These are phyloP conservation scores for Corynorhinus townsendii DNA, from an alignment of 2,113 vertebrate genomes.

Conservation along the genomic window DNA sequence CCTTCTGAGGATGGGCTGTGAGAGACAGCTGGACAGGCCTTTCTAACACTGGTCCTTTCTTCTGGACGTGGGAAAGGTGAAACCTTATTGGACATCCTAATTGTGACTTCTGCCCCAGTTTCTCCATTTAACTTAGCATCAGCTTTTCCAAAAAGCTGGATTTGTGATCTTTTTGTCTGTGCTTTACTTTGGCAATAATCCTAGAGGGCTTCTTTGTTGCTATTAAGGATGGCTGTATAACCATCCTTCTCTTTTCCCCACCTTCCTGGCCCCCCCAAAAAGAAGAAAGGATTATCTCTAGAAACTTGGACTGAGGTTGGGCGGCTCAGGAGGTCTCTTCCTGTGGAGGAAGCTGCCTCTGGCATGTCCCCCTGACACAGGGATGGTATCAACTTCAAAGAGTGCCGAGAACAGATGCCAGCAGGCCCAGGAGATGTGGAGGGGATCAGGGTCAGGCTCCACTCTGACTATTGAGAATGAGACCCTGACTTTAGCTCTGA, in stretches of 20 bases:
- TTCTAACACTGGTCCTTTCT: too few species aligned
- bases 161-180: conserved; percentile 41
- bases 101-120: not conserved
- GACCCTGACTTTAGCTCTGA: not conserved
- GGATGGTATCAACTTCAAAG: conserved; percentile 77
- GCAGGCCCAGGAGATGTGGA: not conserved
- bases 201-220: conserved; percentile 69
- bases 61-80: too few species aligned
- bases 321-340: conserved; percentile 79
- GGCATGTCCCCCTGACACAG: conserved; percentile 67
- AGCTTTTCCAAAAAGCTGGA: not conserved
- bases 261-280: conserved; percentile 29
- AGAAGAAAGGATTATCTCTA: conserved; percentile 68
- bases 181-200: conserved; percentile 64
- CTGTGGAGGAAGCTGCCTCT: conserved; percentile 76
- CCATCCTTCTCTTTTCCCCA: conserved; percentile 5
- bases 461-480: not conserved
- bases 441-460: not conserved
- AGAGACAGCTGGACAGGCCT: too few species aligned
- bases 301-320: conserved; percentile 53
- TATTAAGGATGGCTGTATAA: not conserved
- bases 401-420: not conserved
- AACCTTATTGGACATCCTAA: rapidly evolving
- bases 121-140: not conserved
- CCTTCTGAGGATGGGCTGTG: too few species aligned